These are phyloP conservation scores for Xanthia togata DNA, from an alignment of 2,888 invertebrate species.

Conservation along the genomic window DNA sequence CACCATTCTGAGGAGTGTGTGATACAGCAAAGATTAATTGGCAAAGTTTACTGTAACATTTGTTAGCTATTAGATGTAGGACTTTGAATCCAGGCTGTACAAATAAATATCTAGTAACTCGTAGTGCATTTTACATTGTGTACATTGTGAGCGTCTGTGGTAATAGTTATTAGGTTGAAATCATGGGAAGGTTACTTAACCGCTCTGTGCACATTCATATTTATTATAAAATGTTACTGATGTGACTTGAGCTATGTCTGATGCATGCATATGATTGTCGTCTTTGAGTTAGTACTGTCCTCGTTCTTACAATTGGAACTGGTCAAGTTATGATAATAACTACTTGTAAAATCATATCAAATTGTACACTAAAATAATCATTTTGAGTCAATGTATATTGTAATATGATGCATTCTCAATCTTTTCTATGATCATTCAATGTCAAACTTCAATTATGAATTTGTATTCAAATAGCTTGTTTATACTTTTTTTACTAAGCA, in stretches of 20 bases:
- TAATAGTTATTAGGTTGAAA: conserved; percentile 84
- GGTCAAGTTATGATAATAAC: conserved; percentile 60
- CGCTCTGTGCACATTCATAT: conserved; percentile 75
- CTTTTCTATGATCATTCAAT: conserved; percentile 64
- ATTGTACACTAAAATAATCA: conserved; percentile 71
- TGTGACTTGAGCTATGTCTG: conserved; percentile 64
- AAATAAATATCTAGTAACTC: conserved; percentile 87
- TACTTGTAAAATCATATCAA: conserved; percentile 77
- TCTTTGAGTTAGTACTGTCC: conserved; percentile 62
- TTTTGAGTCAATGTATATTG: conserved; percentile 68
- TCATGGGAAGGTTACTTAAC: conserved; percentile 80
- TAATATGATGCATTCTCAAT: conserved; percentile 66
- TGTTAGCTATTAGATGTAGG: conserved; percentile 88
- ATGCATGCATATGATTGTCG: conserved; percentile 61
- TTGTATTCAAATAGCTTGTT: conserved; percentile 59
- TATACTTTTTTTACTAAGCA: conserved; percentile 54
- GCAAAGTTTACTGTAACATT: conserved; percentile 84
- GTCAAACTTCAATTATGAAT: conserved; percentile 56
- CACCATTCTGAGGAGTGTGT: conserved; percentile 73
- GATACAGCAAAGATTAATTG: conserved; percentile 75
- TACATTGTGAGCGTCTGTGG: conserved; percentile 85
- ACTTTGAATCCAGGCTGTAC: conserved; percentile 89
- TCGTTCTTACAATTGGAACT: conserved; percentile 60
- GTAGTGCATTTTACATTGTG: conserved; percentile 89
- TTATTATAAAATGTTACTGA: conserved; percentile 68